Evolutionary conservation across 2,888 invertebrate species (phyloP).

Genomic region (Icerya purchasi): DNA sequence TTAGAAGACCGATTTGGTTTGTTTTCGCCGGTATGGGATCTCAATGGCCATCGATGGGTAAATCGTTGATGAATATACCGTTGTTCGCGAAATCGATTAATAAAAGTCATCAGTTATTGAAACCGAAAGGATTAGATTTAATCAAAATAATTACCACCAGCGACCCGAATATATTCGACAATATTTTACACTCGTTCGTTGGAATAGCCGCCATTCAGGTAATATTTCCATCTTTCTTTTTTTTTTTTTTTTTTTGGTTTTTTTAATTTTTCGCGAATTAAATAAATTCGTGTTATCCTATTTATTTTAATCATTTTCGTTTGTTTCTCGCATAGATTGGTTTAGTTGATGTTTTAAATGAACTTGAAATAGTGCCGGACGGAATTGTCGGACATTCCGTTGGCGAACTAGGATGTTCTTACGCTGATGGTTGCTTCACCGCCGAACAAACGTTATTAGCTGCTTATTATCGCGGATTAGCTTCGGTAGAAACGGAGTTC

Average conservation of each 20-base stretch:
- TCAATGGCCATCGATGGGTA: conserved; percentile 70
- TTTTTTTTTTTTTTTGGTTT: too few relatives aligned
- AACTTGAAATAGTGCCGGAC: conserved; percentile 41
- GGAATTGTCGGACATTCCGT: conserved; percentile 74
- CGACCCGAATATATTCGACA: conserved; percentile 40
- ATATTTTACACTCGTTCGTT: conserved; percentile 47
- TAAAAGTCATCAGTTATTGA: conserved; percentile 37
- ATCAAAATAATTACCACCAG: conserved; percentile 36
- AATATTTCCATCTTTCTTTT: conserved; percentile 12
- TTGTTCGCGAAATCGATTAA: conserved; percentile 48
- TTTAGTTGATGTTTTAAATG: conserved; percentile 37
- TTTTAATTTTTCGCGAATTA: too few relatives aligned
- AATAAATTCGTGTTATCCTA: too few relatives aligned
- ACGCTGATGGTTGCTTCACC: conserved; percentile 79
- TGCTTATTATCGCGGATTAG: conserved; percentile 61
- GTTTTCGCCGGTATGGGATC: conserved; percentile 83
- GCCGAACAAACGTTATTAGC: conserved; percentile 65
- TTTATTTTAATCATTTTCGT: neutral
- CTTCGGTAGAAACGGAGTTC: conserved; percentile 44
- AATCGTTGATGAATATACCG: conserved; percentile 47
- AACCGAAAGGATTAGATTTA: conserved; percentile 40
- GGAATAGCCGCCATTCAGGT: conserved; percentile 45
- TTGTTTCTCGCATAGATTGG: conserved; percentile 30
- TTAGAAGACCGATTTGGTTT: conserved; percentile 56
- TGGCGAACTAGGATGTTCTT: conserved; percentile 85